phyloP scores from a whole-genome alignment of 2,113 vertebrate genomes.

The Rhizomys pruinosus region DNA sequence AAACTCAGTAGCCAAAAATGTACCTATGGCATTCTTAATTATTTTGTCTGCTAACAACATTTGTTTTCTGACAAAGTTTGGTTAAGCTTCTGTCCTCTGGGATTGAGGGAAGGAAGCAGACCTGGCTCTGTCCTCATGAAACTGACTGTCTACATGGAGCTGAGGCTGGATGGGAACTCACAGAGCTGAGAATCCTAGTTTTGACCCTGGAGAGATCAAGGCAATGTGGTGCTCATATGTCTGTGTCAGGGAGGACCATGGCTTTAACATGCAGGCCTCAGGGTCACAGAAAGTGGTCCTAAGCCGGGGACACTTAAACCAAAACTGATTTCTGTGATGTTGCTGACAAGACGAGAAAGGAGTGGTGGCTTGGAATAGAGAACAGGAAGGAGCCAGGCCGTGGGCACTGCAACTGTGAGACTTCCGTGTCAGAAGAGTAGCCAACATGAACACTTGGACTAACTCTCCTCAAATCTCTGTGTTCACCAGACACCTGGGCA shows the following conservation, averaged over 20 bases:
- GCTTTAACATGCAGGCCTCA: not conserved
- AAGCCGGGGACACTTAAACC: not conserved
- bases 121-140: rapidly evolving
- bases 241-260: not conserved
- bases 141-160: not conserved
- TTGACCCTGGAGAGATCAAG: not conserved
- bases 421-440: too few relatives aligned
- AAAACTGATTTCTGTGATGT: not conserved
- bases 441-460: not conserved
- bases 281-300: not conserved
- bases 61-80: not conserved
- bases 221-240: not conserved
- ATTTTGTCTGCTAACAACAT: rapidly evolving
- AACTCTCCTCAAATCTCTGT: not conserved
- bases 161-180: not conserved
- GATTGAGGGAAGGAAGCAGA: rapidly evolving
- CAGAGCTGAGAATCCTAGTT: not conserved
- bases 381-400: rapidly evolving
- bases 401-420: rapidly evolving
- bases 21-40: rapidly evolving
- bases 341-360: too few relatives aligned
- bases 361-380: rapidly evolving
- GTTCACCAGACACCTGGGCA: not conserved
- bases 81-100: not conserved
- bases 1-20: too few relatives aligned